These are phyloP conservation scores for Nudaria mundana DNA, from an alignment of 2,888 invertebrate species.

Conservation along the genomic window DNA sequence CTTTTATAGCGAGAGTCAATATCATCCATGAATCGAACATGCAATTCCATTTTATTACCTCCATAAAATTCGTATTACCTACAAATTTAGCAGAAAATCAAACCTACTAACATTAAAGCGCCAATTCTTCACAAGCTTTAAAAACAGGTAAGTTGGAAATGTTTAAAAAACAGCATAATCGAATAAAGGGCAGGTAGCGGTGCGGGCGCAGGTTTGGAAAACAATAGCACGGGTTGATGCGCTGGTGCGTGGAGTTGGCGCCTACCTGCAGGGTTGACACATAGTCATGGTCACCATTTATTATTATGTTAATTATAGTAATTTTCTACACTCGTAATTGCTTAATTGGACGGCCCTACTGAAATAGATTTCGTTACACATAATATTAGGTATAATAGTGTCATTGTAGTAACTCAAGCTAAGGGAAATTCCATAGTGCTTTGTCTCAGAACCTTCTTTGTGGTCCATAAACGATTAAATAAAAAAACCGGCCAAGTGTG, in stretches of 20 bases:
- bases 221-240: slow-evolving; percentile 41
- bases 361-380: too few relatives aligned
- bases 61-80: slow-evolving; percentile 2
- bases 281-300: too few relatives aligned
- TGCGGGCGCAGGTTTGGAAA: slow-evolving; percentile 34
- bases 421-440: too few relatives aligned
- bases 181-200: slow-evolving; percentile 43
- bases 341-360: too few relatives aligned
- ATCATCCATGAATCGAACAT: background rate
- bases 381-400: too few relatives aligned
- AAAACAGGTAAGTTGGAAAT: slow-evolving; percentile 12
- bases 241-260: slow-evolving; percentile 35
- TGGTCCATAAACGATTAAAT: too few relatives aligned
- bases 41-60: slow-evolving; percentile 5
- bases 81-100: slow-evolving; percentile 10
- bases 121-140: slow-evolving; percentile 27
- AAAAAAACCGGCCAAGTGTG: too few relatives aligned
- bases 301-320: too few relatives aligned
- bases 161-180: slow-evolving; percentile 32
- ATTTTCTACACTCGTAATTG: too few relatives aligned
- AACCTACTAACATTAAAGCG: slow-evolving; percentile 19
- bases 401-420: too few relatives aligned
- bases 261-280: slow-evolving; percentile 42
- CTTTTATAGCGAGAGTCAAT: background rate
- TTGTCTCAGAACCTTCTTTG: too few relatives aligned